Evolutionary conservation across 2,797 vertebrate genomes (phyloP).

Genomic region (Clarias platycephalus): DNA sequence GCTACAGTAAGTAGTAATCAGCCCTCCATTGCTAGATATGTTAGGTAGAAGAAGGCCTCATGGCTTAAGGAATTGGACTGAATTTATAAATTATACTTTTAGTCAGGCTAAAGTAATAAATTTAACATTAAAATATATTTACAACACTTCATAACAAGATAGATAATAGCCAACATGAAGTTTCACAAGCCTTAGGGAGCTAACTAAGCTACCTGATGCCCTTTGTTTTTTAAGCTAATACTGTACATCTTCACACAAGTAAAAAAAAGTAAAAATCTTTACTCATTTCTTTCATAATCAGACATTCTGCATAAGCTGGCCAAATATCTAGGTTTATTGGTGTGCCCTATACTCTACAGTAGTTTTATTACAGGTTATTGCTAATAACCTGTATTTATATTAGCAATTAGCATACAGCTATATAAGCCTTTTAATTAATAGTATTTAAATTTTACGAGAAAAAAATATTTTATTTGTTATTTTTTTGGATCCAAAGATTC

Average conservation of each 20-base stretch:
- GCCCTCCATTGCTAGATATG: neutral
- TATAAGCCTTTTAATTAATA: neutral
- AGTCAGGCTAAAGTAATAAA: neutral
- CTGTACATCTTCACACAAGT: neutral
- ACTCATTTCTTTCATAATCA: neutral
- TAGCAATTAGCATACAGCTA: too few species aligned
- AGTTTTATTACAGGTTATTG: neutral
- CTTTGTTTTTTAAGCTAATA: neutral
- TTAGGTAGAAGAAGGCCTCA: neutral
- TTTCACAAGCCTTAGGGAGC: too few species aligned
- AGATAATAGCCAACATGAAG: neutral
- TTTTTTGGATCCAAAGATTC: neutral
- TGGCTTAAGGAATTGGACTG: neutral
- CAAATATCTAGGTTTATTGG: neutral
- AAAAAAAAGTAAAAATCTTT: neutral
- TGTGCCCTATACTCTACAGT: too few species aligned
- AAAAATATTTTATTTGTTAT: neutral
- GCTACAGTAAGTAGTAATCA: neutral
- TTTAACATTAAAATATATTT: neutral
- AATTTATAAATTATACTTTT: neutral
- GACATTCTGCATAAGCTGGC: neutral
- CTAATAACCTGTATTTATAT: too few species aligned
- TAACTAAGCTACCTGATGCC: neutral
- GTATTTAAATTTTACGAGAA: neutral
- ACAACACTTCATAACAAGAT: neutral